Conservation (phyloP, 2,113 vertebrate species). For the Oreochromis niloticus region DNA sequence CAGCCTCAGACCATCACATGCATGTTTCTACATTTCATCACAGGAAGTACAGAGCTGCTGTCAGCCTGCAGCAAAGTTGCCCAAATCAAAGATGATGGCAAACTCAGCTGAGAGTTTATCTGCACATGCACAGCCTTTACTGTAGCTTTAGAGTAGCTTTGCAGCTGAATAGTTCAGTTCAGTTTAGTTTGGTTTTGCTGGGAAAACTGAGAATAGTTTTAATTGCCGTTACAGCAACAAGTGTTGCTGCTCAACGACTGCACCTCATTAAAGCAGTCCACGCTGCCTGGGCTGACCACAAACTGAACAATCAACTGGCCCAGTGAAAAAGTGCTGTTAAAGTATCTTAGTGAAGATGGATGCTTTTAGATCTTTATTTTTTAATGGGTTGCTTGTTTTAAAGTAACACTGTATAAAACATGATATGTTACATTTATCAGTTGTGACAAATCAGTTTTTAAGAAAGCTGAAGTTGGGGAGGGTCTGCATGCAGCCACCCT, state of each 20-base stretch:
- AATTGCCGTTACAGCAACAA: background rate
- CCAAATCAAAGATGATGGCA: background rate
- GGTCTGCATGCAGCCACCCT: background rate
- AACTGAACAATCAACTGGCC: background rate
- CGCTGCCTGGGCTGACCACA: fast-evolving
- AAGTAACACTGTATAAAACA: background rate
- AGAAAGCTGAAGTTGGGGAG: background rate
- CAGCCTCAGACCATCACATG: background rate
- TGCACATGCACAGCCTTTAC: background rate
- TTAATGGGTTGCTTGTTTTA: background rate
- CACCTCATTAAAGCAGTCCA: background rate
- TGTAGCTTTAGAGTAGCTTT: background rate
- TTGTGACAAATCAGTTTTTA: background rate
- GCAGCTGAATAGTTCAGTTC: background rate
- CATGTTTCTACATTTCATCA: background rate
- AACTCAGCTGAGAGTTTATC: background rate
- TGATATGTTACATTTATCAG: background rate
- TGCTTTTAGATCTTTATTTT: background rate
- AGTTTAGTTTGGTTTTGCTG: background rate
- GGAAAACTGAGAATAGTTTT: background rate
- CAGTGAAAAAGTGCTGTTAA: background rate
- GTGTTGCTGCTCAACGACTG: background rate
- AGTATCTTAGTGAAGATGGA: background rate
- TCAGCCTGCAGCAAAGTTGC: background rate
- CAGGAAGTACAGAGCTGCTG: background rate